Percentiles rank a stretch among this genome's conserved stretches.
phyloP scores from a whole-genome alignment of 2,113 vertebrate genomes.

The Bettongia penicillata region DNA sequence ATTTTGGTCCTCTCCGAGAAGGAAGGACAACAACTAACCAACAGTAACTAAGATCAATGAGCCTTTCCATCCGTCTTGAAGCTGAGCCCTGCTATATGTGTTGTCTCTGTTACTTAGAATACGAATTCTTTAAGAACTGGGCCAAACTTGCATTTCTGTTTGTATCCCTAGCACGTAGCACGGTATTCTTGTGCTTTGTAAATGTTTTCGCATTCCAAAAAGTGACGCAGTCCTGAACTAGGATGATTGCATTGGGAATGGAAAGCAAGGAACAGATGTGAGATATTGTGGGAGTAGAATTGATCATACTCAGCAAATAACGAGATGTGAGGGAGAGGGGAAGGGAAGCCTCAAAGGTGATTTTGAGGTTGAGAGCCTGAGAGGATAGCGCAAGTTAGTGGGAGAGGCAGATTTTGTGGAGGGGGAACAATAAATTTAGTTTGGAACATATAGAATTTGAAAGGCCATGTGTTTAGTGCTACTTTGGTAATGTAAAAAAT shows the following conservation, averaged over 20 bases:
- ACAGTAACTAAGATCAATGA: too few species aligned
- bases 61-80: not conserved
- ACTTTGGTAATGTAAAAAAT: not conserved
- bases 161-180: not conserved
- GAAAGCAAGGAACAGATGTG: not conserved
- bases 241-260: not conserved
- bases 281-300: not conserved
- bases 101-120: not conserved
- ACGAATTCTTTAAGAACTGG: not conserved
- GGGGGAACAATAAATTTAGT: not conserved
- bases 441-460: not conserved
- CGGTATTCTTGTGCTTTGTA: not conserved
- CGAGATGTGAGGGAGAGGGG: not conserved
- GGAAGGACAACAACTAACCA: too few species aligned
- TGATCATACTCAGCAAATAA: not conserved
- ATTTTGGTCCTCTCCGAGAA: too few species aligned
- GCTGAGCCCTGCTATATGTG: not conserved
- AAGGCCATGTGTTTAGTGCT: not conserved
- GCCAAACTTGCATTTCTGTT: not conserved
- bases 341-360: not conserved
- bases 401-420: not conserved
- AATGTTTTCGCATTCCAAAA: not conserved
- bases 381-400: not conserved
- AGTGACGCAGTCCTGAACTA: not conserved
- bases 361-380: not conserved